Base-by-base conservation (phyloP, 1,140 invertebrate species). In the Polyergus mexicanus region DNA sequence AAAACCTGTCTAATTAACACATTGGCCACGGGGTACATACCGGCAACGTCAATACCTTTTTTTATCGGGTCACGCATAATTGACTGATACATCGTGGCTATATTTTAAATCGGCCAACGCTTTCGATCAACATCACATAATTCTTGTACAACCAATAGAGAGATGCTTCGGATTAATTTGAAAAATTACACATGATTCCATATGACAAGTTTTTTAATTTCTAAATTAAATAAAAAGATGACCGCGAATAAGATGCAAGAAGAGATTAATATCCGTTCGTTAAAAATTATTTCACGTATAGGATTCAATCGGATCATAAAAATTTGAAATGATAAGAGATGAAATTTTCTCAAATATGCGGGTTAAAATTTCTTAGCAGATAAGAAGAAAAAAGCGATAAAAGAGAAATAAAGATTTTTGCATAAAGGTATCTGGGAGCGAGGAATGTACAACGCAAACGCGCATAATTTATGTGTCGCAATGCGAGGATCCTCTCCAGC, bases 1-100 rank as follows among this genome's bases (percentile, higher is more conserved):
- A 71, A 83, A 88, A 84, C 72, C 56, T 54, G 72, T 83, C 68
- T 74, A 83, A 83, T 83, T 83, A 83, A 83, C 78, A 83, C 77
- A 69, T 80, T 80, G 77, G 77, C 44, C 47, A 81, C 78, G 38
- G 35, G 38, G 35, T n/a, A 66, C 77, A 71, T 58, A 71, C 35
- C 77, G 78, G 66, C 54, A 16, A 60, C 78, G 66, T 81, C 68
- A 60, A 71, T 72, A 72, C 6, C 54, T 47, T 83, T 83, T 83
- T 83, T 69, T 51, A 8, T 60, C 28, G 32, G 13, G 25, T 25
- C 38, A 28, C 25, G 54, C 66, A 22, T 83, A 38, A 83, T 81
- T 72, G 54, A 47, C 76, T 35, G 32, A 72, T 72, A 81, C 47
- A 71, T 25, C 38, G 19, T 58, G 41, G 58, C 44, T 44, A 35